Conservation (phyloP, 2,797 vertebrate genomes). For the Neostethus bicornis region DNA sequence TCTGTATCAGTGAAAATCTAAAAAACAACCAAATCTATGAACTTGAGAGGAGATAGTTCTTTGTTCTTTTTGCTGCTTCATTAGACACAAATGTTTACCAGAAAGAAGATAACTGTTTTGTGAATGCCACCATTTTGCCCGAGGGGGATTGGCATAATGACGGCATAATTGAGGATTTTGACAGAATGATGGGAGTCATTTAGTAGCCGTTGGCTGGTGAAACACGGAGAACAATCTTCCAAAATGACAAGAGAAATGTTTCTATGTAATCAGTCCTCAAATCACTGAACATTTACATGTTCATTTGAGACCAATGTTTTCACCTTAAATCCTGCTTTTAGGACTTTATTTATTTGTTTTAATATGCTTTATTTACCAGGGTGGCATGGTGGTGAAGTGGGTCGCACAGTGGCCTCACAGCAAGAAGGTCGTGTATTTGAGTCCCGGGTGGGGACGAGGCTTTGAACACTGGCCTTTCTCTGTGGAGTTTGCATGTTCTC, state of each 20-base stretch:
- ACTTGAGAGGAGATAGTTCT: constrained; percentile 31
- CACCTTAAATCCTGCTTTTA: constrained; percentile 20
- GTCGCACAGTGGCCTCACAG: too few species aligned
- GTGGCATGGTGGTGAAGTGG: too few species aligned
- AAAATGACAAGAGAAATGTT: constrained; percentile 18
- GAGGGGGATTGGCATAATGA: constrained; percentile 5
- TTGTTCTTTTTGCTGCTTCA: constrained; percentile 53
- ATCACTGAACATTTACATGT: constrained; percentile 22
- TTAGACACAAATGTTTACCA: constrained; percentile 47
- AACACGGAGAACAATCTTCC: constrained; percentile 11
- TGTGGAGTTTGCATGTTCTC: too few species aligned
- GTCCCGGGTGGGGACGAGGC: too few species aligned
- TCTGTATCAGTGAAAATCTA: constrained; percentile 53
- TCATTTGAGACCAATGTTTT: constrained; percentile 33
- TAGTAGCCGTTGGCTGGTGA: constrained; percentile 31
- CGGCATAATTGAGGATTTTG: constrained; percentile 22
- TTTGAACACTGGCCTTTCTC: too few species aligned
- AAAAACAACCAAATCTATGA: constrained; percentile 55
- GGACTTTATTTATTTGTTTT: too few species aligned
- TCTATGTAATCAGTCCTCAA: constrained; percentile 23
- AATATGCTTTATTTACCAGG: too few species aligned
- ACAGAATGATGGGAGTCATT: constrained; percentile 31
- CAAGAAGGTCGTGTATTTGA: too few species aligned
- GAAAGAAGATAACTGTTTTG: constrained; percentile 25
- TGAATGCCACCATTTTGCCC: constrained; percentile 12